Percentiles rank a stretch among this genome's conserved stretches.
Evolutionary conservation across 2,797 vertebrate species (phyloP).

Genomic region (Myotis myotis): DNA sequence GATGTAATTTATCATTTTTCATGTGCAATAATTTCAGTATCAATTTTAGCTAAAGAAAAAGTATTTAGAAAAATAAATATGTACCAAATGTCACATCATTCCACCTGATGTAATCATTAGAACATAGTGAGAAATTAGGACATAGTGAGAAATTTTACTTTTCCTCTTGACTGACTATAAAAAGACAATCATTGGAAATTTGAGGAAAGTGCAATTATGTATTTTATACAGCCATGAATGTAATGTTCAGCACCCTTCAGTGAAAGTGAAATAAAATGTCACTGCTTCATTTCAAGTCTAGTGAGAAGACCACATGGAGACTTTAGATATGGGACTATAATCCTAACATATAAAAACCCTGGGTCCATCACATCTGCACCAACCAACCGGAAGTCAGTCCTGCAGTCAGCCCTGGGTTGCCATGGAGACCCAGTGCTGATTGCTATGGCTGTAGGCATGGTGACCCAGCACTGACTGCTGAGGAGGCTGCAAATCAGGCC

Average conservation of each 20-base stretch:
- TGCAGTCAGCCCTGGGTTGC: too few relatives aligned
- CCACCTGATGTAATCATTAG: not conserved
- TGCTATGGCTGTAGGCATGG: too few relatives aligned
- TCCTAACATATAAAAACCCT: too few relatives aligned
- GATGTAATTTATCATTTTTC: not conserved
- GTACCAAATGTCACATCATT: not conserved
- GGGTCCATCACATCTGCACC: too few relatives aligned
- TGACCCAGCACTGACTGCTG: too few relatives aligned
- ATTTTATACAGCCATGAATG: not conserved
- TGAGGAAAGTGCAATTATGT: not conserved
- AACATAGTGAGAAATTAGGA: not conserved
- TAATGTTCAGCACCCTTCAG: not conserved
- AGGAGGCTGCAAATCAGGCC: too few relatives aligned
- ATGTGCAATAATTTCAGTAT: not conserved
- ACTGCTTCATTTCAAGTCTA: not conserved
- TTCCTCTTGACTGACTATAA: not conserved
- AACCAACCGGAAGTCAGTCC: too few relatives aligned
- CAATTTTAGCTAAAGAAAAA: not conserved
- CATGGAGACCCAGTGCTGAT: too few relatives aligned
- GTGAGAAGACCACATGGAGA: not conserved
- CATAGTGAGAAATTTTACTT: not conserved
- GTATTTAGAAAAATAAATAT: not conserved
- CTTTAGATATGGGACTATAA: not conserved
- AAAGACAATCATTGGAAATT: not conserved
- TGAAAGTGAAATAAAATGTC: not conserved